Percentiles rank a stretch among this genome's conserved stretches.
These are phyloP conservation scores for Platyura marginata DNA, from an alignment of 1,140 invertebrate species.

Conservation along the genomic window DNA sequence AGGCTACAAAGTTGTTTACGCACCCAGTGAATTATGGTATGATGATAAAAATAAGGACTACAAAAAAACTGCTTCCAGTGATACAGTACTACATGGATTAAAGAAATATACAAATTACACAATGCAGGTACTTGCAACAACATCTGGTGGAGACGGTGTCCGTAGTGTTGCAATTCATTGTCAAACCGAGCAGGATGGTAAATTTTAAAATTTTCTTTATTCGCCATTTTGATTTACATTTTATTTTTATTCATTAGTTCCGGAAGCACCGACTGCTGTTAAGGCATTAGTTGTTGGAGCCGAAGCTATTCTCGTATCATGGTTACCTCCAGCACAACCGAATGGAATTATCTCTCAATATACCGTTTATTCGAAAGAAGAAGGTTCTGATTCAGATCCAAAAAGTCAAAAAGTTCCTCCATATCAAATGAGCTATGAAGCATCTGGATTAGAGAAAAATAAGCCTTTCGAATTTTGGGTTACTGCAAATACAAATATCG, in stretches of 20 bases:
- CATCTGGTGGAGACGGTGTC: slow-evolving; percentile 89
- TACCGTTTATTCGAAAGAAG: slow-evolving; percentile 75
- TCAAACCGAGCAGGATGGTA: slow-evolving; percentile 90
- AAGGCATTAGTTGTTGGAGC: slow-evolving; percentile 83
- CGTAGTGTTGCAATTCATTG: slow-evolving; percentile 78
- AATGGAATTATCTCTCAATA: slow-evolving; percentile 89
- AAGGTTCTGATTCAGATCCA: slow-evolving; percentile 42
- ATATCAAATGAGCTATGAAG: slow-evolving; percentile 58
- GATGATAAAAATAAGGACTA: slow-evolving; percentile 83
- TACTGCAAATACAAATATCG: slow-evolving; percentile 79
- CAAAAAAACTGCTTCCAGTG: slow-evolving; percentile 77
- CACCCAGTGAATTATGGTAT: slow-evolving; percentile 79
- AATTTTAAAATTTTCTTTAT: slow-evolving; percentile 9
- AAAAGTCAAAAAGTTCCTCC: slow-evolving; percentile 40
- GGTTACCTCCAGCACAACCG: slow-evolving; percentile 77
- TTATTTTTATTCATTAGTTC: slow-evolving; percentile 37
- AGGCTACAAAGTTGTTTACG: slow-evolving; percentile 92
- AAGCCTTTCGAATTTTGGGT: slow-evolving; percentile 86
- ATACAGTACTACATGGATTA: slow-evolving; percentile 79
- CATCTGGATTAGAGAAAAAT: slow-evolving; percentile 61
- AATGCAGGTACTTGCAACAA: slow-evolving; percentile 88
- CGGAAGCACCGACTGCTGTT: slow-evolving; percentile 77
- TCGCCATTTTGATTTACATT: background rate
- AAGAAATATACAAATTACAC: slow-evolving; percentile 96
- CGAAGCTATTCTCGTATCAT: slow-evolving; percentile 81